phyloP scores from a whole-genome alignment of 2,888 invertebrate genomes.

The Podabrus alpinus region DNA sequence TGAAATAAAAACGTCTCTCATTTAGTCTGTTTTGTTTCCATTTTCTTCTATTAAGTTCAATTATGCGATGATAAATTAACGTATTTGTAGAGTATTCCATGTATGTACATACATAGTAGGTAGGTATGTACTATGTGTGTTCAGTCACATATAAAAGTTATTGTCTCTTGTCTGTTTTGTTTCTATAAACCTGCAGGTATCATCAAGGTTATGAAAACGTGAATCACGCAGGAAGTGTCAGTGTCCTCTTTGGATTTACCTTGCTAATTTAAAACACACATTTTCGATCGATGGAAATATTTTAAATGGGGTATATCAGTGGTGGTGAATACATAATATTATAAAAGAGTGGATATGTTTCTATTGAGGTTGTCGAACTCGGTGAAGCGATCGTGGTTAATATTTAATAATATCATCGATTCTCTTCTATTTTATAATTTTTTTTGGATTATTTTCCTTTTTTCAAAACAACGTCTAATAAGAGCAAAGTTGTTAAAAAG shows the following conservation, averaged over 20 bases:
- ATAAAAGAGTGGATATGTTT: neutral
- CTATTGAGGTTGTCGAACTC: neutral
- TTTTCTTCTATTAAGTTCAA: neutral
- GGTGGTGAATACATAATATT: neutral
- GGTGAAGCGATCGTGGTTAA: neutral
- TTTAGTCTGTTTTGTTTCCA: neutral
- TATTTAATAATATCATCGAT: neutral
- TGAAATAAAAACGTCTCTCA: neutral
- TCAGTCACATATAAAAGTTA: neutral
- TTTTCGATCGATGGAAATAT: neutral
- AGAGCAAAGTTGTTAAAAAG: neutral
- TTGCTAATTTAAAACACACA: neutral
- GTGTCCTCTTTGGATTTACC: conserved; percentile 20
- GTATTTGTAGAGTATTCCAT: neutral
- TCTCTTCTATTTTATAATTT: neutral
- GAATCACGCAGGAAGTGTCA: conserved; percentile 33
- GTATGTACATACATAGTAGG: neutral
- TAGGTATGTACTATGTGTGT: neutral
- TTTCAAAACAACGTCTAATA: neutral
- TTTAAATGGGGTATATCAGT: neutral
- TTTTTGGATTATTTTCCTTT: neutral
- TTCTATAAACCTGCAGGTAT: neutral
- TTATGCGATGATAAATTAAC: neutral
- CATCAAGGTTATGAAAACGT: neutral
- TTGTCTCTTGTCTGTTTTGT: neutral